A percentile compares a stretch with the other conserved stretches of the same genome.
phyloP scores from a whole-genome alignment of 2,888 invertebrate species.

The Cheiracanthium punctorium region DNA sequence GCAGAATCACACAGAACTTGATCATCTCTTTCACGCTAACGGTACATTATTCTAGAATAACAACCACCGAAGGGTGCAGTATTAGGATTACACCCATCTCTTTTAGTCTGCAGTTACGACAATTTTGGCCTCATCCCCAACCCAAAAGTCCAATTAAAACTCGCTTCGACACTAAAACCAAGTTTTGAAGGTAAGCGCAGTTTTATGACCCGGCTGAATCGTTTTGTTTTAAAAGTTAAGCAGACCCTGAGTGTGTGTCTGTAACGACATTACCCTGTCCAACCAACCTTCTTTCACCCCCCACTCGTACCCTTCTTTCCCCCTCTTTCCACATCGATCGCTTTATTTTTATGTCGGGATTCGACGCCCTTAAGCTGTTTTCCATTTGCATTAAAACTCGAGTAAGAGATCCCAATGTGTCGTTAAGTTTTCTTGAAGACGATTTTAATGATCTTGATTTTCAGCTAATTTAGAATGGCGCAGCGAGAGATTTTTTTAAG shows the following conservation, averaged over 20 bases:
- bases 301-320: no score
- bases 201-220: constrained; percentile 48
- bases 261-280: constrained; percentile 57
- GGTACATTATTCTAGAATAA: neutral
- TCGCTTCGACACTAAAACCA: constrained; percentile 55
- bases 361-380: constrained; percentile 57
- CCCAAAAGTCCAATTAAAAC: constrained; percentile 59
- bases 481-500: constrained; percentile 15
- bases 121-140: constrained; percentile 5
- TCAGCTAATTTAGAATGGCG: constrained; percentile 41
- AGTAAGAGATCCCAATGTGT: constrained; percentile 21
- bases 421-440: constrained; percentile 49
- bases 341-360: constrained; percentile 48
- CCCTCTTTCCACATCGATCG: neutral
- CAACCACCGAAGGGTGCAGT: neutral
- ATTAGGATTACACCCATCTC: neutral
- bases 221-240: constrained; percentile 65
- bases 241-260: constrained; percentile 45
- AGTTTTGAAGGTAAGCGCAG: constrained; percentile 64
- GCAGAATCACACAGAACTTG: no score
- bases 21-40: neutral
- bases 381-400: constrained; percentile 61
- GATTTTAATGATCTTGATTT: constrained; percentile 67
- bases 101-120: neutral
- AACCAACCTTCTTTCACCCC: constrained; percentile 22